Conservation (phyloP, 2,888 invertebrate genomes). For the Mesodorylaimus sp. region DNA sequence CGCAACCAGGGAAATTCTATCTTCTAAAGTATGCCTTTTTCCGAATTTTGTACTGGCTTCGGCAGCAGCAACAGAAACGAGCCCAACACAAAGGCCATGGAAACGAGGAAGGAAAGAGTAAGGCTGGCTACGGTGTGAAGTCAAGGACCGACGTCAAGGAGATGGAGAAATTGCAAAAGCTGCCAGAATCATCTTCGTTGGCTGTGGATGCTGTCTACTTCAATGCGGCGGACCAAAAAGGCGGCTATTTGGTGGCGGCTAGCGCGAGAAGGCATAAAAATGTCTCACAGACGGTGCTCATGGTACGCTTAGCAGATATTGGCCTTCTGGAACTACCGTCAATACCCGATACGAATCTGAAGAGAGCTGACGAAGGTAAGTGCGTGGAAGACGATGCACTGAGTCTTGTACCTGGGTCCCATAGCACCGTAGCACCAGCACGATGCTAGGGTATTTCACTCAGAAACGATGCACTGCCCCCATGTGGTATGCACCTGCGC, state of each 20-base stretch:
- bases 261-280: constrained; percentile 48
- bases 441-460: too few species aligned
- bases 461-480: too few species aligned
- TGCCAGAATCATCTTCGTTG: constrained; percentile 41
- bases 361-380: constrained; percentile 40
- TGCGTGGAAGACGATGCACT: too few species aligned
- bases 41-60: constrained; percentile 38
- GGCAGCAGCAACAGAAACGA: too few species aligned
- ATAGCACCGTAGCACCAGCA: too few species aligned
- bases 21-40: constrained; percentile 44
- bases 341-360: constrained; percentile 50
- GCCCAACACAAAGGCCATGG: constrained; percentile 16
- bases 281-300: constrained; percentile 39
- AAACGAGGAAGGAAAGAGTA: constrained; percentile 15
- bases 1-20: constrained; percentile 46
- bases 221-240: constrained; percentile 46
- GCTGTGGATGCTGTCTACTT: constrained; percentile 62
- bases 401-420: too few species aligned
- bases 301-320: constrained; percentile 44
- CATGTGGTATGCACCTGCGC: too few species aligned
- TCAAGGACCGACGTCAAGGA: constrained; percentile 37
- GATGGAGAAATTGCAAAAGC: constrained; percentile 43
- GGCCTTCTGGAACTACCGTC: constrained; percentile 50
- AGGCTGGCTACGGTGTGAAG: constrained; percentile 32
- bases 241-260: constrained; percentile 48